These are phyloP conservation scores for Brachyrhaphis roseni DNA, from an alignment of 2,797 vertebrate genomes.

Conservation along the genomic window DNA sequence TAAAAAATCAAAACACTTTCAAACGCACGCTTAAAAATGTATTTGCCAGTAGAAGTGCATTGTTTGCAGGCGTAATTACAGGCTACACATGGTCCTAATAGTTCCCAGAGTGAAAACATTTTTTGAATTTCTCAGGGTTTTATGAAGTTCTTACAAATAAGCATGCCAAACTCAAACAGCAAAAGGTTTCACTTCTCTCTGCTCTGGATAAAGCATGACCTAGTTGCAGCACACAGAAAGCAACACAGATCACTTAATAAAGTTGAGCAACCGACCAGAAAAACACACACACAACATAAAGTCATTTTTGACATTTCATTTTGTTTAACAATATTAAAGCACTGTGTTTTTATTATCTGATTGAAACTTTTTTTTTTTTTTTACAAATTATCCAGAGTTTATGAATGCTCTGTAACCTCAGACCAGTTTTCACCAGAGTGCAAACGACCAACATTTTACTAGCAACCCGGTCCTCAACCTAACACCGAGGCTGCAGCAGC, in stretches of 20 bases:
- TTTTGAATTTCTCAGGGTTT: conserved; percentile 15
- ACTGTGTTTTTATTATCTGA: not conserved
- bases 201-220: not conserved
- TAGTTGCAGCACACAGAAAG: conserved; percentile 11
- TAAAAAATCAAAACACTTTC: not conserved
- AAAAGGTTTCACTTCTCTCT: conserved; percentile 9
- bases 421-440: not conserved
- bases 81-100: conserved; percentile 14
- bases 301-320: not conserved
- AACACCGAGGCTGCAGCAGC: not conserved
- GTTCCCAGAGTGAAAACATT: not conserved
- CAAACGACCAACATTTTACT: not conserved
- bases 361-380: not conserved
- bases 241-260: not conserved
- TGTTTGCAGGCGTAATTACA: not conserved
- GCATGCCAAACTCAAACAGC: not conserved
- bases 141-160: not conserved
- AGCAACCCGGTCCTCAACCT: not conserved
- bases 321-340: not conserved
- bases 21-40: not conserved
- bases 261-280: not conserved
- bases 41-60: not conserved
- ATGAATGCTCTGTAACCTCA: not conserved
- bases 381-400: not conserved
- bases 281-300: not conserved